Evolutionary conservation across 2,888 invertebrate species (phyloP), one percentile per base, ranked within the genome.

Genomic region (Lasioglossum morio): DNA sequence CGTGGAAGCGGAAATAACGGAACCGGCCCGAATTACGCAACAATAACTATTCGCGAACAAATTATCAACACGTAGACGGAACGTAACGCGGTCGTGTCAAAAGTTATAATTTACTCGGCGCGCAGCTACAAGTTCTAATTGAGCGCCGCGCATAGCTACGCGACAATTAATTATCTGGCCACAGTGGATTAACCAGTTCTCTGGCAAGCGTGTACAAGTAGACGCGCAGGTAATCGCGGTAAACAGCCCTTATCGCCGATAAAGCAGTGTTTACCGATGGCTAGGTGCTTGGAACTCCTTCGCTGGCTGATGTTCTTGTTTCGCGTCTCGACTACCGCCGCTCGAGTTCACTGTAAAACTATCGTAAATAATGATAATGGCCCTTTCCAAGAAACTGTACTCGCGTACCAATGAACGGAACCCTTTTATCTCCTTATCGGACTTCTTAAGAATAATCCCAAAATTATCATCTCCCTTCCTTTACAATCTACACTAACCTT

Each of bases 41-140:
- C 69, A 72, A 85, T 79, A 70, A 81, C 79, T 79, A 79, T 37
- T 77, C 40, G 10, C 48, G 77, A 79, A 74, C 77, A 63, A 82
- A 87, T 76, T 79, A 74, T 74, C 37, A 87, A 82, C 73, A 72
- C 46, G 70, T 40, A 66, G 70, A 57, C 66, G 37, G 57, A 79
- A 81, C 70, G 86, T 76, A 72, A 77, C 81, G 73, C 23, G 48
- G 57, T 43, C 43, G 66, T 76, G 85, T 74, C 72, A 76, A 78
- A 82, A 85, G 85, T 85, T 87, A 66, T 80, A 82, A 79, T 82
- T 82, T 82, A 82, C 72, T 77, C 43, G 75, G 69, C 53, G 72
- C 46, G 43, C 53, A 72, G 30, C 53, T 60, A 77, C 79, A 70
- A 84, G 57, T 76, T 79, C 76, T 81, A 84, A 86, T 86, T 81